A percentile compares a stretch with the other conserved stretches of the same genome.
Evolutionary conservation across 2,888 invertebrate genomes (phyloP).

Genomic region (Heliconius sara): DNA sequence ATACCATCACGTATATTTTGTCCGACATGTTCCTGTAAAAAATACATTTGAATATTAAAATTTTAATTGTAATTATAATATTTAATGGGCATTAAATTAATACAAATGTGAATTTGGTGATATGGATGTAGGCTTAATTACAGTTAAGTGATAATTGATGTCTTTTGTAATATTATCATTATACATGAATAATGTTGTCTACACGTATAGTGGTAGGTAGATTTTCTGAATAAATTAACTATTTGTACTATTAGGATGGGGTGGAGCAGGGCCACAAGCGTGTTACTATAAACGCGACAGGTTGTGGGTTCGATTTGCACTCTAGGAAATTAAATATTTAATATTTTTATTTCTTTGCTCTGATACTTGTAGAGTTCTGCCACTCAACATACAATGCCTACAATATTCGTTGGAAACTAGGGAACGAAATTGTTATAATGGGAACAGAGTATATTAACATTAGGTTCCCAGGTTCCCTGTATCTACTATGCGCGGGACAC

Average conservation of each 20-base stretch:
- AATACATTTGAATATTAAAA: not conserved
- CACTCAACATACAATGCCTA: not conserved
- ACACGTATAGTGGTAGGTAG: too few relatives aligned
- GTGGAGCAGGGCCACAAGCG: too few relatives aligned
- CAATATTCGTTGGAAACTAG: not conserved
- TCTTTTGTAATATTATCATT: not conserved
- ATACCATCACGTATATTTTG: conserved; percentile 53
- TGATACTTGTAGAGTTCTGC: not conserved
- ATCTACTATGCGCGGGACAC: too few relatives aligned
- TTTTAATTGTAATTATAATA: not conserved
- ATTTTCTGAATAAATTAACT: too few relatives aligned
- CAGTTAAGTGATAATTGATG: not conserved
- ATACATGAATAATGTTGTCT: not conserved
- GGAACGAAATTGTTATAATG: not conserved
- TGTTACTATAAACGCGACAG: too few relatives aligned
- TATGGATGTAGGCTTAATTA: not conserved
- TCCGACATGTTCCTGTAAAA: conserved; percentile 52
- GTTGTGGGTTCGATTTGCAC: too few relatives aligned
- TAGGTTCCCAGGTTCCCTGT: not conserved
- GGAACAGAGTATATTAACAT: not conserved
- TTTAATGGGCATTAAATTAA: not conserved
- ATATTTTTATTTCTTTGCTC: not conserved
- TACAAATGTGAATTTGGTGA: not conserved
- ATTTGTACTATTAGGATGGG: too few relatives aligned
- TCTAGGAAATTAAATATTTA: not conserved